These are phyloP conservation scores for Podabrus alpinus DNA, from an alignment of 2,888 invertebrate genomes.

Conservation along the genomic window DNA sequence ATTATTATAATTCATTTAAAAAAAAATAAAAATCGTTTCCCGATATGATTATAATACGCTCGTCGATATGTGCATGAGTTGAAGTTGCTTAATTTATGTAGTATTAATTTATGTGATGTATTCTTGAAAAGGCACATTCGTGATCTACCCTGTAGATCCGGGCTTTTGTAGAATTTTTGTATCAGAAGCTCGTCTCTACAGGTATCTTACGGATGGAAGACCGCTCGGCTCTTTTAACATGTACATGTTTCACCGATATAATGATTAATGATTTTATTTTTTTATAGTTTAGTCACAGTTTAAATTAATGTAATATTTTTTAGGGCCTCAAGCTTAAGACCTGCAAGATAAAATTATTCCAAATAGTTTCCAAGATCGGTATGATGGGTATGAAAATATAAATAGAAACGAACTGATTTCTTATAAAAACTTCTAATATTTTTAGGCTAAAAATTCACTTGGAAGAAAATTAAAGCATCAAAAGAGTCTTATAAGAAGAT, in stretches of 20 bases:
- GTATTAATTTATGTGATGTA: background rate
- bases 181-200: conserved; percentile 99
- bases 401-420: background rate
- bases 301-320: conserved; percentile 2
- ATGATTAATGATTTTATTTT: background rate
- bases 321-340: background rate
- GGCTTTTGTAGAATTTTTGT: conserved; percentile 90
- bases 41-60: background rate
- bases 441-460: background rate
- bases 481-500: background rate
- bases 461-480: background rate
- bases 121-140: conserved; percentile 75
- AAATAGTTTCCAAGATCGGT: background rate
- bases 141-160: conserved; percentile 99
- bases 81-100: background rate
- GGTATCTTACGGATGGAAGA: conserved; percentile 98
- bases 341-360: background rate
- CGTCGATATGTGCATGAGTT: background rate
- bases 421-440: too few species aligned
- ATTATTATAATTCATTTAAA: background rate
- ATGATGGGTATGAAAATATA: background rate
- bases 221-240: conserved; percentile 63
- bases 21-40: background rate
- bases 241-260: conserved; percentile 1
- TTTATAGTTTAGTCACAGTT: background rate